A percentile compares a stretch with the other conserved stretches of the same genome.
Conservation (phyloP, 35 echinoderm and acorn worm genomes). For the Strongylocentrotus purpuratus region DNA sequence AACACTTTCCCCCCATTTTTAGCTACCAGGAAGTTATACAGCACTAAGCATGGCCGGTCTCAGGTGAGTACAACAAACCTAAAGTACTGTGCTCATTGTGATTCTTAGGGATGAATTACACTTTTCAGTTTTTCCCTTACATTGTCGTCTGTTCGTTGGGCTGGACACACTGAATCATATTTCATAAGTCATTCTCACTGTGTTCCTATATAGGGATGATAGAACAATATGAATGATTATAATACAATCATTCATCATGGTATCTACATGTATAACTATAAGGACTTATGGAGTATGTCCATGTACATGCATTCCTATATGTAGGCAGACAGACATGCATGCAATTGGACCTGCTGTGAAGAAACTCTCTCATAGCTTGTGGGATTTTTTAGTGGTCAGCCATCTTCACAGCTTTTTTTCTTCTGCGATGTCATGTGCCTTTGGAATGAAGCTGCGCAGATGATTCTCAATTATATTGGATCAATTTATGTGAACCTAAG, state of each 20-base stretch:
- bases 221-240: background rate
- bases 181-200: background rate
- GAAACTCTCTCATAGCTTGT: background rate
- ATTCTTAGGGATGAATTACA: background rate
- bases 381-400: background rate
- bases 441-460: background rate
- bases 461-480: background rate
- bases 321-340: background rate
- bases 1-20: background rate
- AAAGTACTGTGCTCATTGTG: background rate
- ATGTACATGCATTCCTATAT: background rate
- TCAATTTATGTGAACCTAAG: background rate
- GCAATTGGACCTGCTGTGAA: background rate
- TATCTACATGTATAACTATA: background rate
- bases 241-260: background rate
- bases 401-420: no score
- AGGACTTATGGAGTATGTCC: background rate
- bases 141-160: background rate
- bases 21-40: slow-evolving; percentile 24
- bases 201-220: background rate
- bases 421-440: background rate
- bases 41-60: slow-evolving; percentile 12
- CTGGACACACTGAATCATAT: background rate
- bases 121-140: background rate
- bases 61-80: slow-evolving; percentile 4